Evolutionary conservation across 2,113 vertebrate genomes (phyloP).

Genomic region (Anolis sagrei): DNA sequence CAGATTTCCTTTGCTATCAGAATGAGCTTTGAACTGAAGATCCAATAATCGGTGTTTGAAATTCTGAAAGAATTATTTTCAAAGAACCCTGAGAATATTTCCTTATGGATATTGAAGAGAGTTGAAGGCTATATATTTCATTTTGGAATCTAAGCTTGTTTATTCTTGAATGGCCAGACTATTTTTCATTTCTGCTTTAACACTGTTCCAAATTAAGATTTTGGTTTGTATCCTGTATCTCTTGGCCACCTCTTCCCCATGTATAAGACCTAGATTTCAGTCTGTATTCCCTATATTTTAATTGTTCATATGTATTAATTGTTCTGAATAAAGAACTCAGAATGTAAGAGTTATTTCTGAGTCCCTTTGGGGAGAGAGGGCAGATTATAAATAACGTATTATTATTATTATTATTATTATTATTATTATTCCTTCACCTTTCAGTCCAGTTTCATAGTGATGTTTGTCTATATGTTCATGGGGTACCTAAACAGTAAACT

Average conservation of each 20-base stretch:
- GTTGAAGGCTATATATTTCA: background rate
- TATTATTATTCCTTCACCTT: too few relatives aligned
- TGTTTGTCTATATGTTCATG: too few relatives aligned
- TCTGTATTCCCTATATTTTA: background rate
- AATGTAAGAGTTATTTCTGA: background rate
- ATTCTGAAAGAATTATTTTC: constrained; percentile 68
- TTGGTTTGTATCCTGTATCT: background rate
- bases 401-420: too few relatives aligned
- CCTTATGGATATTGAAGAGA: constrained; percentile 35
- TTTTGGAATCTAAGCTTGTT: background rate
- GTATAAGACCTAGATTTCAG: background rate
- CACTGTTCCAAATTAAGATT: background rate
- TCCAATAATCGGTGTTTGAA: constrained; percentile 65
- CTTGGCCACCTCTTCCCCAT: background rate
- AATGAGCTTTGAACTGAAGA: constrained; percentile 62
- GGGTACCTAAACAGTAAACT: too few relatives aligned
- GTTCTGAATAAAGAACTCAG: background rate
- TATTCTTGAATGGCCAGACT: background rate
- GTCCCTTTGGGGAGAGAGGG: too few relatives aligned
- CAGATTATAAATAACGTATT: too few relatives aligned
- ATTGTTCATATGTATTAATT: background rate
- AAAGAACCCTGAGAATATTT: constrained; percentile 56
- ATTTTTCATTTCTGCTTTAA: too few relatives aligned
- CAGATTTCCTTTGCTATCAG: constrained; percentile 48
- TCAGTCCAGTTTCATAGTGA: too few relatives aligned